Percentiles rank a stretch among this genome's conserved stretches.
Conservation (phyloP, 35 echinoderm and acorn worm species). For the Apostichopus japonicus region DNA sequence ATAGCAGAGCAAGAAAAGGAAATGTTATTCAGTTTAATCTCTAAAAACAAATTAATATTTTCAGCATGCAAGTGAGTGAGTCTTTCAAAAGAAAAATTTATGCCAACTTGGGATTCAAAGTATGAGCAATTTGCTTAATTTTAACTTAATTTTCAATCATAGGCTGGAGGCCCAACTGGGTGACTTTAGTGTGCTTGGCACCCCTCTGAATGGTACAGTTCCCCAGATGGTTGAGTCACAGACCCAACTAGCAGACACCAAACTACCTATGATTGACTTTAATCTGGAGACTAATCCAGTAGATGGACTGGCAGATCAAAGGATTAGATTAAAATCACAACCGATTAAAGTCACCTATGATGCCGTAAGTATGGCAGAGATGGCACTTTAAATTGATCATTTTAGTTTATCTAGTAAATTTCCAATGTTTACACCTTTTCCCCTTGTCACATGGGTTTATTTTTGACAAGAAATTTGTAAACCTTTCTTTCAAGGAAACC, state of each 20-base stretch:
- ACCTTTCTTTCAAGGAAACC: too few relatives aligned
- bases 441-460: too few relatives aligned
- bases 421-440: too few relatives aligned
- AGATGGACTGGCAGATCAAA: constrained; percentile 91
- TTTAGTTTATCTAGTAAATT: too few relatives aligned
- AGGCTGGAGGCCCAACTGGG: constrained; percentile 61
- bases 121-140: neutral
- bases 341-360: constrained; percentile 95
- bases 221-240: constrained; percentile 98
- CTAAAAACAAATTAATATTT: too few relatives aligned
- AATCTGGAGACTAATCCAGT: constrained; percentile 84
- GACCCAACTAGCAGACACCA: constrained; percentile 64
- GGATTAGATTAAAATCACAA: constrained; percentile 76
- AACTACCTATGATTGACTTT: constrained; percentile 68
- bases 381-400: too few relatives aligned
- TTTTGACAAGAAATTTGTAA: too few relatives aligned
- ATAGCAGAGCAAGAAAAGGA: too few relatives aligned
- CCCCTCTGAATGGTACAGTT: constrained; percentile 59
- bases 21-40: too few relatives aligned
- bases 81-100: too few relatives aligned
- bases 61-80: too few relatives aligned
- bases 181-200: constrained; percentile 88
- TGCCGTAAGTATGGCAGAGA: constrained; percentile 70
- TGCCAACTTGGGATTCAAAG: too few relatives aligned
- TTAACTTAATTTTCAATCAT: neutral